Percentiles rank a stretch among this genome's conserved stretches.
Conservation (phyloP, 30 jellyfish, hydroid and myxozoan genomes). For the Chironex yamaguchii region DNA sequence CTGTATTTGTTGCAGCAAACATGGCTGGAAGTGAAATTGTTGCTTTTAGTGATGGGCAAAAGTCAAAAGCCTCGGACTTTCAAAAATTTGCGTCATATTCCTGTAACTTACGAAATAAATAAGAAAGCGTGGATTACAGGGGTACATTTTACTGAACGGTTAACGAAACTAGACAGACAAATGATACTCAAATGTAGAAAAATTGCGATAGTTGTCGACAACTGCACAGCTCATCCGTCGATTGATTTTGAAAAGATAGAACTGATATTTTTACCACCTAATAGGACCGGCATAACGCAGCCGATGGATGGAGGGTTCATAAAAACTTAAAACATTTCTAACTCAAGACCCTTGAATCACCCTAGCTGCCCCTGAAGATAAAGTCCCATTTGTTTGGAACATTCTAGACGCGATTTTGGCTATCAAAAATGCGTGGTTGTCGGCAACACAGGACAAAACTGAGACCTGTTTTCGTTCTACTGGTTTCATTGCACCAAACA, state of each 20-base stretch:
- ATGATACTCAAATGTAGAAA: neutral
- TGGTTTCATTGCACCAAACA: conserved; percentile 13
- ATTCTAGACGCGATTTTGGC: conserved; percentile 17
- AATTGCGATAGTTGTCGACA: conserved; percentile 13
- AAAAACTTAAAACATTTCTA: conserved; percentile 3
- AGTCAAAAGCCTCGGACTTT: conserved; percentile 40
- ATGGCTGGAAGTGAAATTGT: conserved; percentile 34
- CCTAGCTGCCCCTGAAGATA: conserved; percentile 2
- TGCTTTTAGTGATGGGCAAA: conserved; percentile 25
- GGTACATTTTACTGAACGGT: too few relatives aligned
- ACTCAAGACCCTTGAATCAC: neutral
- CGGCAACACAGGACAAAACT: neutral
- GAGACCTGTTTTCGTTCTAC: conserved; percentile 12
- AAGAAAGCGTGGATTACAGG: too few relatives aligned
- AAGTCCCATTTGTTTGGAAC: conserved; percentile 9
- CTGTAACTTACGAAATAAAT: neutral
- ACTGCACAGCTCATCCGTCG: conserved; percentile 46
- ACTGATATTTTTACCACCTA: conserved; percentile 21
- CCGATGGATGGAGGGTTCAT: conserved; percentile 37
- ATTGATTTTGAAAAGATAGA: conserved; percentile 8
- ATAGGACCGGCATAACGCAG: conserved; percentile 40
- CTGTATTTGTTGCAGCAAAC: conserved; percentile 47
- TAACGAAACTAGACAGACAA: neutral
- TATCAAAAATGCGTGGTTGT: neutral
- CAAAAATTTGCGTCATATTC: too few relatives aligned